Base-by-base conservation (phyloP, 2,113 vertebrate species). In the Athene cunicularia region DNA sequence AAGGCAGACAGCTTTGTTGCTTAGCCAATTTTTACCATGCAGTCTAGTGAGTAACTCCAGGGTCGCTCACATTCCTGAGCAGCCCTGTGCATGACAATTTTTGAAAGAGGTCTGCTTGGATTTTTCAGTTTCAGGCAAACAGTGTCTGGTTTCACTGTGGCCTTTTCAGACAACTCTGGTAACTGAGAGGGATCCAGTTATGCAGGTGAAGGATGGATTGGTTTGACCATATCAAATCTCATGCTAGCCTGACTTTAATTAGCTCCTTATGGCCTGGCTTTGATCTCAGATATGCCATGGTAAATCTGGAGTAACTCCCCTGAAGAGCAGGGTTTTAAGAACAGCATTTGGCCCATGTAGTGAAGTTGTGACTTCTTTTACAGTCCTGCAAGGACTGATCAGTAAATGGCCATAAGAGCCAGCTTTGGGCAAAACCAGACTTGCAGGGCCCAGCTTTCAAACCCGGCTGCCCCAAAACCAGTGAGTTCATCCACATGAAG, bases 401-500 rank as follows among this genome's bases (percentile, higher is more conserved):
- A 43, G 32, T 49, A 63, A 75, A 66, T 0, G 0, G 18, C 30
- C 13, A 17, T 1, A 5, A 45, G 6, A 89, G 47, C 47, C 47
- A 90, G 63, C 53, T 85, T 60, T 1, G 6, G 60, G 14, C 45
- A 79, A 63, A 79, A 55, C 5, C 39, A 59, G 18, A 35, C 23
- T n/a, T 63, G 16, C 52, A 76, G 39, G 41, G 12, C 11, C 8
- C 58, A 41, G 15, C 50, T 91, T 55, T 81, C 59, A 80, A 88
- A 88, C 8, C 14, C 68, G 35, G 24, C 45, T 66, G 28, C 9
- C 53, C 19, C 39, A 33, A 52, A 53, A 22, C 16, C 76, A 89
- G 12, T 37, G 22, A 39, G n/a, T 43, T 11, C 0, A 0, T 13
- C 43, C 52, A 26, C 2, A 2, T 14, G 59, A 53, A 71, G 55